Evolutionary conservation across 2,888 invertebrate genomes (phyloP), one percentile per base, ranked within the genome.

Genomic region (Allacma fusca): DNA sequence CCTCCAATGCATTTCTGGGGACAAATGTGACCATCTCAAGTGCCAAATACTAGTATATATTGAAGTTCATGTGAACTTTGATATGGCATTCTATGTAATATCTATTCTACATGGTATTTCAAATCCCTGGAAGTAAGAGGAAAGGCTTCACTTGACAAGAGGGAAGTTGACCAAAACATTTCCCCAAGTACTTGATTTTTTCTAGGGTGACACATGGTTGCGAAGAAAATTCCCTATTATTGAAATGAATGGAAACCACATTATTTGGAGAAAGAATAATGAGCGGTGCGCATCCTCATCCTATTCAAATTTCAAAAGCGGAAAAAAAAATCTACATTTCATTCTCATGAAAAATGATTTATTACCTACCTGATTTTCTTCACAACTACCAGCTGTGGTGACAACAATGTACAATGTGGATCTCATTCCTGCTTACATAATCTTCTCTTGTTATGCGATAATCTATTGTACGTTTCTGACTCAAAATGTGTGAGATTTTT

Each of bases 321-420:
- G 19, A n/a, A 57, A 71, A 72, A 72, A 73, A 50, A 62, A n/a
- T 34, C 23, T 29, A 40, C 57, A 24, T 62, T 73, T 70, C 59
- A 73, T 73, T 29, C 72, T 34, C 21, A 57, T 28, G 40, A 73
- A 72, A 70, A 72, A 73, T 73, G 73, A 73, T 73, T 73, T 73
- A 73, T 73, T 73, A 64, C 64, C 73, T 62, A 62, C 73, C 73
- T 73, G 73, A 73, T 62, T 73, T 73, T 72, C 62, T 72, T 62
- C 62, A 72, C 26, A 62, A 73, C 40, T 73, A 62, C 73, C 73
- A 73, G 73, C 73, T 73, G 73, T 64, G 73, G 62, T 62, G 64
- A 64, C 73, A 73, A 73, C 73, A 72, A 72, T 72, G 40, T 26
- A 34, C 72, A 73, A 73, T 73, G 59, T 73, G 62, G 50, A 34